Evolutionary conservation across 2,113 vertebrate genomes (phyloP).

Genomic region (Spea multiplicata): DNA sequence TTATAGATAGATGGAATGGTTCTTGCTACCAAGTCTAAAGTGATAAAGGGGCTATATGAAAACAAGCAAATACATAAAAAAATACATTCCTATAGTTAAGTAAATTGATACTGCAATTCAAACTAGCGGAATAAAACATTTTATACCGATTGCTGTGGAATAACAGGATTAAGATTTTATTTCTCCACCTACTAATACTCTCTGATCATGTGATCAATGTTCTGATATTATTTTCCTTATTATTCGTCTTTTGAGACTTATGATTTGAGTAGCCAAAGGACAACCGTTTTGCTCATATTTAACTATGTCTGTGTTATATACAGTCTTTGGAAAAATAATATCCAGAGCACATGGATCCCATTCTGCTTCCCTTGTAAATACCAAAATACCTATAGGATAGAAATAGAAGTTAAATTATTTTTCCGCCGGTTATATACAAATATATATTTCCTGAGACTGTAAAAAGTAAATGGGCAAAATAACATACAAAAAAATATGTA

Average conservation of each 20-base stretch:
- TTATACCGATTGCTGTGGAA: no score
- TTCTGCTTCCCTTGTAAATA: constrained; percentile 40
- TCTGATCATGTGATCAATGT: not conserved
- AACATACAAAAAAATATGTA: constrained; percentile 19
- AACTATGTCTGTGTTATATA: constrained; percentile 14
- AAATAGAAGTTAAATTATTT: constrained; percentile 39
- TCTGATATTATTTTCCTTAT: not conserved
- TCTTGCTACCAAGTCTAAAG: no score
- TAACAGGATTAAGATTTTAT: no score
- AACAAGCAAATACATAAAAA: no score
- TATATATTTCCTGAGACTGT: constrained; percentile 17
- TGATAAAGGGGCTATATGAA: no score
- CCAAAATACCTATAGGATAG: constrained; percentile 14
- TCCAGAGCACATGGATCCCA: constrained; percentile 35
- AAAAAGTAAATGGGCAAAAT: not conserved
- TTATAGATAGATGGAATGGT: no score
- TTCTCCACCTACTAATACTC: no score
- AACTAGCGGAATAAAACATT: no score
- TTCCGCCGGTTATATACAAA: constrained; percentile 16
- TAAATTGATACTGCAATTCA: no score
- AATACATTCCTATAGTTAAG: no score
- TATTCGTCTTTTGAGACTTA: not conserved
- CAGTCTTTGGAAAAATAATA: constrained; percentile 41
- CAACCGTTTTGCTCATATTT: constrained; percentile 1
- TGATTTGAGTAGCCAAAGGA: not conserved